A percentile compares a stretch with the other conserved stretches of the same genome.
These are phyloP conservation scores for Falco cherrug DNA, from an alignment of 2,797 vertebrate species.

Conservation along the genomic window DNA sequence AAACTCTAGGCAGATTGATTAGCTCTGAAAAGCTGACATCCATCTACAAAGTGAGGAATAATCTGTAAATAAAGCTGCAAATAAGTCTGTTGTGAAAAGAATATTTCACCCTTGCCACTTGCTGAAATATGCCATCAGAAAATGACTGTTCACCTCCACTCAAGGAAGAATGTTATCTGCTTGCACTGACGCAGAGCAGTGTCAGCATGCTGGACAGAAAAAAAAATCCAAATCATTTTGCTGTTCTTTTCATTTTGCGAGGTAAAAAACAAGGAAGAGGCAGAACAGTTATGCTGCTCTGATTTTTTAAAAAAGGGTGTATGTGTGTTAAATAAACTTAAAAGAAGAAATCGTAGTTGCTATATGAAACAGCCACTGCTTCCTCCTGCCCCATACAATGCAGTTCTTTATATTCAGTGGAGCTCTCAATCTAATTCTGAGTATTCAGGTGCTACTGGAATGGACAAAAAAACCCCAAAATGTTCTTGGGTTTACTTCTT, in stretches of 20 bases:
- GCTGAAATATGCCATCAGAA: not conserved
- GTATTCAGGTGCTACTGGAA: not conserved
- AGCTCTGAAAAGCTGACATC: not conserved
- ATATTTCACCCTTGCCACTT: not conserved
- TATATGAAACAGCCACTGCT: not conserved
- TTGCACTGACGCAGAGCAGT: not conserved
- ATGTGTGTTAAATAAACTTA: not conserved
- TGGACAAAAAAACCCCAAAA: not conserved
- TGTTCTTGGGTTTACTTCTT: not conserved
- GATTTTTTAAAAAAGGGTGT: no score
- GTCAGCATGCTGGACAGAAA: not conserved
- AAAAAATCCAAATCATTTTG: not conserved
- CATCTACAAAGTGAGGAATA: not conserved
- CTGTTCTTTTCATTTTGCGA: not conserved
- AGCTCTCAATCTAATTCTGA: not conserved
- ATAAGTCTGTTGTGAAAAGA: not conserved
- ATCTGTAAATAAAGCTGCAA: conserved; percentile 17
- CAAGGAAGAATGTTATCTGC: not conserved
- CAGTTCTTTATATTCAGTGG: not conserved
- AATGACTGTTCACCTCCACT: not conserved
- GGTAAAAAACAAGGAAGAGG: not conserved
- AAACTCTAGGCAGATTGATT: not conserved
- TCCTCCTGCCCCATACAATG: no score
- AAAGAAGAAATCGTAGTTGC: not conserved
- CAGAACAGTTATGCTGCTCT: not conserved